Evolutionary conservation across 2,113 vertebrate species (phyloP).

Genomic region (Ascaphus truei): DNA sequence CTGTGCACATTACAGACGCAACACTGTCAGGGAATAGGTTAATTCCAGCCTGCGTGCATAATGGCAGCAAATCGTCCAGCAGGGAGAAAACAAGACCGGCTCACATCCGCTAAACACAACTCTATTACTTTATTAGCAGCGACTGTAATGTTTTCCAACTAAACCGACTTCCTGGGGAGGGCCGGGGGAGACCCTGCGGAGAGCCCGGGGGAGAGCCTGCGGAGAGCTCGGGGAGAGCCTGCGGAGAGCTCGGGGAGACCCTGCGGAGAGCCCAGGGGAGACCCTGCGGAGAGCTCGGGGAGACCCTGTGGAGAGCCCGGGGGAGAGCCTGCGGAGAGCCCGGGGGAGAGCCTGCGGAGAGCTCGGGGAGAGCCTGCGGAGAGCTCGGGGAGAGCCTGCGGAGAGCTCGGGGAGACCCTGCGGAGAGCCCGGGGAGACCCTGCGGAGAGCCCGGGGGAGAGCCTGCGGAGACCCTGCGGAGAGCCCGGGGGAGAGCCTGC

Average conservation of each 20-base stretch:
- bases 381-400: no score
- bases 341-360: background rate
- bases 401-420: no score
- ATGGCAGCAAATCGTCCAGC: conserved; percentile 8
- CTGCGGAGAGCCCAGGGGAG: background rate
- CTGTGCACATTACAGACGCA: background rate
- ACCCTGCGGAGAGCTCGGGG: background rate
- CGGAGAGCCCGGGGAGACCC: no score
- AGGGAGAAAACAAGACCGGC: background rate
- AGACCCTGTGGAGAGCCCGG: background rate
- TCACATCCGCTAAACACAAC: conserved; percentile 17
- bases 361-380: background rate
- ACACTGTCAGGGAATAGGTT: background rate
- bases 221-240: background rate
- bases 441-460: no score
- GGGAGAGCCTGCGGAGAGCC: no score
- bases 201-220: background rate
- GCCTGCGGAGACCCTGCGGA: no score
- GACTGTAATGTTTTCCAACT: conserved; percentile 21
- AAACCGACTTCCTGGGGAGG: conserved; percentile 7
- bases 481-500: no score
- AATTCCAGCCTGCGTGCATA: background rate
- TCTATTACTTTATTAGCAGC: conserved; percentile 26
- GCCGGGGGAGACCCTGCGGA: background rate
- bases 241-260: background rate